Base-by-base conservation (phyloP, 1,140 invertebrate species). In the Sipha flava region DNA sequence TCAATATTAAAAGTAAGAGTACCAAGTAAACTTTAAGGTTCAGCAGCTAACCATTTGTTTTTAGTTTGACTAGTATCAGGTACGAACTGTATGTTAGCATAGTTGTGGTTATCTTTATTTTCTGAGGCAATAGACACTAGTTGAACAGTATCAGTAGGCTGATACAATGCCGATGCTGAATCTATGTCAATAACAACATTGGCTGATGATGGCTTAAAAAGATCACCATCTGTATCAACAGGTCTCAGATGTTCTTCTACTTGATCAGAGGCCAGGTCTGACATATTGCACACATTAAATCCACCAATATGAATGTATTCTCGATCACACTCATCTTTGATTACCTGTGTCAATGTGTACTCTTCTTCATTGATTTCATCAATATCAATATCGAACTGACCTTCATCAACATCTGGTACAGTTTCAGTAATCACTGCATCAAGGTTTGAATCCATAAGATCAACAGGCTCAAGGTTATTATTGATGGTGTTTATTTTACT, bases 151-250 rank as follows among this genome's bases (percentile, higher is more conserved):
- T 57, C 52, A 23, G 54, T 77, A 9, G 73, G 23, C 23, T 59
- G 73, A n/a, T 57, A 77, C 14, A 59, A 43, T 10, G 52, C 73
- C 18, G 73, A 77, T 43, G 73, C 73, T 29, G 73, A 77, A 9
- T 77, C 73, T 57, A 77, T 77, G 5, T 77, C 73, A 40, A 77
- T 77, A 54, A 77, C 73, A 57, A 77, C 73, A 59, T 77, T 54
- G 12, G 73, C 52, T 5, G 37, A 77, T 0, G 70, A 75, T 29
- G 73, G 73, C 16, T 59, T 77, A 3, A 77, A 77, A 16, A 77
- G 49, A 77, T 77, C 52, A 77, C 73, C 73, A n/a, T 77, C 73
- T 18, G 73, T 77, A 59, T 57, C 45, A 29, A 12, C 14, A 12
- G 29, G n/a, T n/a, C 7, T 1, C 2, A 7, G n/a, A 43, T 26